Base-by-base conservation (phyloP, 92 coral and sea anemone species). In the Meandrina meandrites region DNA sequence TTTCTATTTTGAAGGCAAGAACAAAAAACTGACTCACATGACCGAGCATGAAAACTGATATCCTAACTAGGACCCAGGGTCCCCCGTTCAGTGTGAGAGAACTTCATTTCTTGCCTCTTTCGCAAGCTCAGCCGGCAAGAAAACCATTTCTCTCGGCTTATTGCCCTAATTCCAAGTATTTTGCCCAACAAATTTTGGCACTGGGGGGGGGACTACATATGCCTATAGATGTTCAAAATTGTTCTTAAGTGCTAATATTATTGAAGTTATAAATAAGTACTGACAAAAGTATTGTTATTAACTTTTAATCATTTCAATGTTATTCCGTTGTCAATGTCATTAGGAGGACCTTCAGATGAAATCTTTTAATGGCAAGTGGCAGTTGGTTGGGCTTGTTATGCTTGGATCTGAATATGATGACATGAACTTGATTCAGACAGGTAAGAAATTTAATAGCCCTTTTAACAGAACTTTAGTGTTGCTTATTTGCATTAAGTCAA, bases 331-430 rank as follows among this genome's bases (percentile, higher is more conserved):
- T 84, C 34, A 53, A 42, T 71, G 24, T 84, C 34, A 75, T 86
- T 78, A 90, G 93, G 93, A 81, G n/a, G 93, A 90, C 42, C 62
- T 90, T 37, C 82, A 90, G 83, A 86, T 89, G 88, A 89, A 78
- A 35, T 42, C 53, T 1, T 76, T 18, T 48, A 79, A 89, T 79
- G 90, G 90, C 19, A 81, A 66, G 82, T 58, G 31, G 71, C 67
- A 81, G 69, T 71, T 90, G 30, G 75, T 90, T 30, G 93, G 93
- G 32, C 71, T 90, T 28, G 93, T 86, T 32, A 79, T 53, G 10
- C 87, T 90, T 70, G 93, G 93, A 45, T 74, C 87, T 42, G 90
- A 86, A 67, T 67, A 67, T 67, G 73, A 85, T 14, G 70, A 76
- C 64, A 73, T 72, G 48, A 35, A 22, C 27, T 27, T 30, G n/a